phyloP scores from a whole-genome alignment of 35 echinoderm and acorn worm species.

The Hemicentrotus pulcherrimus region DNA sequence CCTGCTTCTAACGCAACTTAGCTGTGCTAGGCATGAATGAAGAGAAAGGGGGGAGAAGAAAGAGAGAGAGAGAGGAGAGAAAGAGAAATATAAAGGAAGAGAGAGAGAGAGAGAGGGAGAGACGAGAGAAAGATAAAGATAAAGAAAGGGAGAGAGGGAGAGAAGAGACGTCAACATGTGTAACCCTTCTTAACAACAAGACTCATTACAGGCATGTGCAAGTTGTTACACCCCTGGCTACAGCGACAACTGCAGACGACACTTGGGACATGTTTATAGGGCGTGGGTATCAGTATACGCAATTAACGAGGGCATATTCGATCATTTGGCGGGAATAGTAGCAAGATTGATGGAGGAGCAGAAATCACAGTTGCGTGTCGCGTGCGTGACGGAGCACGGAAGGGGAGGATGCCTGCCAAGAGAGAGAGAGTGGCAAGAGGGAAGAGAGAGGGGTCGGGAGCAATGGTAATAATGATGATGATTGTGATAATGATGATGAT shows the following conservation, averaged over 20 bases:
- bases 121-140: background rate
- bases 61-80: background rate
- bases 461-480: background rate
- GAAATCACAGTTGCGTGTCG: constrained; percentile 36
- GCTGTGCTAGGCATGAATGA: background rate
- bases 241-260: background rate
- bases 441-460: background rate
- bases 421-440: background rate
- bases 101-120: background rate
- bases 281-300: constrained; percentile 49
- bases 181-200: background rate
- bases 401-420: background rate
- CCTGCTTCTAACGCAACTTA: background rate
- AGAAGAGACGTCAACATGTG: background rate
- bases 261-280: constrained; percentile 38
- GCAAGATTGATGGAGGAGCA: constrained; percentile 14
- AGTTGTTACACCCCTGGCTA: constrained; percentile 27
- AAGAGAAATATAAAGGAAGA: background rate
- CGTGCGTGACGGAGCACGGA: background rate
- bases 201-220: constrained; percentile 8
- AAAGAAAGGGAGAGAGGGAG: background rate
- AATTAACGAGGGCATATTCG: constrained; percentile 52
- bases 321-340: constrained; percentile 42
- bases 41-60: background rate
- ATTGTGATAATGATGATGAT: background rate